phyloP scores from a whole-genome alignment of 2,888 invertebrate genomes.

The Scaptomyza tumidula region DNA sequence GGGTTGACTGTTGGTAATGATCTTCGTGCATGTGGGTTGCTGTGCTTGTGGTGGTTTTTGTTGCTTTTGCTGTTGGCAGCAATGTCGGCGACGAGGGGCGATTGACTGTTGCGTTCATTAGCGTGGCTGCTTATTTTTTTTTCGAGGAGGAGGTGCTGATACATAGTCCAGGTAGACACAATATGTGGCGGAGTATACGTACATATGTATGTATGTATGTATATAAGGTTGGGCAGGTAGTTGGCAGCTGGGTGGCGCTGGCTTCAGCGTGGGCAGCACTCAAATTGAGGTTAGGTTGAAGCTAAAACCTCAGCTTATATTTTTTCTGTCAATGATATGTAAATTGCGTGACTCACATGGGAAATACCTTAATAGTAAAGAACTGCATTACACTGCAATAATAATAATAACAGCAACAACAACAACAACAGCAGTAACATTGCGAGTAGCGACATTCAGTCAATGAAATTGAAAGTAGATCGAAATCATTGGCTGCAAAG shows the following conservation, averaged over 20 bases:
- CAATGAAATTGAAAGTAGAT: slow-evolving; percentile 73
- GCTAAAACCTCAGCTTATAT: slow-evolving; percentile 18
- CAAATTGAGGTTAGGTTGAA: slow-evolving; percentile 44
- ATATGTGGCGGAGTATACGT: slow-evolving; percentile 8
- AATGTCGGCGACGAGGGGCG: slow-evolving; percentile 51
- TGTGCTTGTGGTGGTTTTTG: slow-evolving; percentile 46
- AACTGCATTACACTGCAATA: slow-evolving; percentile 27
- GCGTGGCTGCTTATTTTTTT: slow-evolving; percentile 69
- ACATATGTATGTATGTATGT: slow-evolving; percentile 6
- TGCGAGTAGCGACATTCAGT: slow-evolving; percentile 34
- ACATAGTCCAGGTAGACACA: slow-evolving; percentile 71
- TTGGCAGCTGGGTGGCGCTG: slow-evolving; percentile 63
- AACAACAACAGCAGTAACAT: slow-evolving; percentile 19
- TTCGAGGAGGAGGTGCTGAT: slow-evolving; percentile 74
- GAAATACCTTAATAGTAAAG: slow-evolving; percentile 64
- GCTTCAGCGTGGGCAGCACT: slow-evolving; percentile 41
- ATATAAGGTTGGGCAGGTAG: slow-evolving; percentile 62
- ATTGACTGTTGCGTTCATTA: slow-evolving; percentile 78
- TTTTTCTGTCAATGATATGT: slow-evolving; percentile 48
- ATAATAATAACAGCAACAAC: slow-evolving; percentile 20
- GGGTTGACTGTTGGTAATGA: slow-evolving; percentile 72
- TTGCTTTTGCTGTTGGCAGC: slow-evolving; percentile 32
- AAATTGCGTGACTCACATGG: slow-evolving; percentile 71
- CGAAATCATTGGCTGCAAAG: slow-evolving; percentile 48
- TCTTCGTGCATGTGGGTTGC: slow-evolving; percentile 76